phyloP scores from a whole-genome alignment of 2,888 invertebrate species.

The Thereva unica region DNA sequence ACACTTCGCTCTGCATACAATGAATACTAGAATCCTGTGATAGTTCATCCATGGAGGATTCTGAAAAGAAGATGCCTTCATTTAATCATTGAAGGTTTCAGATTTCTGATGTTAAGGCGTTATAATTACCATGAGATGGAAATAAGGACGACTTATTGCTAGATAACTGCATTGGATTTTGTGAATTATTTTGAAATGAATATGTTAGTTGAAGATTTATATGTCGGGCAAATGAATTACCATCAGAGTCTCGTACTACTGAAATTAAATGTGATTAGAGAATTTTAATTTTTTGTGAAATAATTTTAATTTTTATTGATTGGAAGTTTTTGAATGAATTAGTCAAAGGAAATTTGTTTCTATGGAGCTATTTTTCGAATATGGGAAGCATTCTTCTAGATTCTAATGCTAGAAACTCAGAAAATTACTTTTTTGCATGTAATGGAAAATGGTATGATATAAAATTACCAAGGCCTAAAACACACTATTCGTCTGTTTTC shows the following conservation, averaged over 20 bases:
- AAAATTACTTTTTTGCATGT: no score
- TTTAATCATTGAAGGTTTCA: constrained; percentile 37
- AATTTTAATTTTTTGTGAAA: constrained; percentile 38
- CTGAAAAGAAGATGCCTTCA: constrained; percentile 59
- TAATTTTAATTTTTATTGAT: no score
- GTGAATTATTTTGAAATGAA: constrained; percentile 82
- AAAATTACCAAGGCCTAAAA: no score
- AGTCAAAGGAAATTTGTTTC: no score
- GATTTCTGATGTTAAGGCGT: constrained; percentile 4
- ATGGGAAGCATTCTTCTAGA: no score
- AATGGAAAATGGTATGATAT: no score
- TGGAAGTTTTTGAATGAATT: no score
- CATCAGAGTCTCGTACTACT: constrained; percentile 71
- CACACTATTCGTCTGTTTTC: no score
- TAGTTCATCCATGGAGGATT: constrained; percentile 82
- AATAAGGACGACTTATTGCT: constrained; percentile 60
- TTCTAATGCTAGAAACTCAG: no score
- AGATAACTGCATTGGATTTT: constrained; percentile 57
- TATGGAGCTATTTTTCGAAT: no score
- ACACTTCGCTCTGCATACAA: constrained; percentile 82
- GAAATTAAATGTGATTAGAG: constrained; percentile 57
- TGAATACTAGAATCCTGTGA: constrained; percentile 86
- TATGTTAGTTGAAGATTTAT: constrained; percentile 88
- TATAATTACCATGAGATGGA: constrained; percentile 65
- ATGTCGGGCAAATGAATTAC: constrained; percentile 77